Evolutionary conservation across 2,113 vertebrate species (phyloP).

Genomic region (Prunella fulvescens): DNA sequence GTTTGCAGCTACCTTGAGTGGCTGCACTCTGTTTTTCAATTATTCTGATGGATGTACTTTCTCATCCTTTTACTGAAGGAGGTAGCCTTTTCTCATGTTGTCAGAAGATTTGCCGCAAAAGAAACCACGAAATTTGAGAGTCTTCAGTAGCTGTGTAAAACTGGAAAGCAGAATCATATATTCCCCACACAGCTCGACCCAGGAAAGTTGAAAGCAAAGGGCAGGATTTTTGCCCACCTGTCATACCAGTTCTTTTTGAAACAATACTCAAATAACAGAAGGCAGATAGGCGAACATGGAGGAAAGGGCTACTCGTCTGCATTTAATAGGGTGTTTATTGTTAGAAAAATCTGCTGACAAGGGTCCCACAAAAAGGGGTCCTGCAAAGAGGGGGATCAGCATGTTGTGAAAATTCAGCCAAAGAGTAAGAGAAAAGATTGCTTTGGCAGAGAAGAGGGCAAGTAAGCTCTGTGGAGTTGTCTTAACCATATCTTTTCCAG

Average conservation of each 20-base stretch:
- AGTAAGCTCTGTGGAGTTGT: background rate
- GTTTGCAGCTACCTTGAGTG: background rate
- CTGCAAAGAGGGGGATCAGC: background rate
- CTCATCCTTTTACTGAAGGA: background rate
- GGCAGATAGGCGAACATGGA: rapidly evolving
- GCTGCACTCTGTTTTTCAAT: background rate
- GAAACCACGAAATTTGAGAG: background rate
- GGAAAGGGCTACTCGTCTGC: background rate
- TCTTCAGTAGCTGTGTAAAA: background rate
- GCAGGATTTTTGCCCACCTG: background rate
- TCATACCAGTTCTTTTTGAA: background rate
- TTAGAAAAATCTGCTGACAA: background rate
- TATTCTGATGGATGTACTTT: background rate
- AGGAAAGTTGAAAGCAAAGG: background rate
- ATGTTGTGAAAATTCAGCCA: background rate
- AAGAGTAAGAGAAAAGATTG: background rate
- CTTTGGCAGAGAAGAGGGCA: background rate
- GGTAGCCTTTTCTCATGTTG: background rate
- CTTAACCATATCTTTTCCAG: background rate
- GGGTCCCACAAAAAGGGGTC: background rate
- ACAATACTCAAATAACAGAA: background rate
- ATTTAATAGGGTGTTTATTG: background rate
- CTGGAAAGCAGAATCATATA: background rate
- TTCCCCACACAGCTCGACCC: background rate
- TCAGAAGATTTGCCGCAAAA: background rate